Conservation (phyloP, 2,797 vertebrate genomes). For the Alosa sapidissima region DNA sequence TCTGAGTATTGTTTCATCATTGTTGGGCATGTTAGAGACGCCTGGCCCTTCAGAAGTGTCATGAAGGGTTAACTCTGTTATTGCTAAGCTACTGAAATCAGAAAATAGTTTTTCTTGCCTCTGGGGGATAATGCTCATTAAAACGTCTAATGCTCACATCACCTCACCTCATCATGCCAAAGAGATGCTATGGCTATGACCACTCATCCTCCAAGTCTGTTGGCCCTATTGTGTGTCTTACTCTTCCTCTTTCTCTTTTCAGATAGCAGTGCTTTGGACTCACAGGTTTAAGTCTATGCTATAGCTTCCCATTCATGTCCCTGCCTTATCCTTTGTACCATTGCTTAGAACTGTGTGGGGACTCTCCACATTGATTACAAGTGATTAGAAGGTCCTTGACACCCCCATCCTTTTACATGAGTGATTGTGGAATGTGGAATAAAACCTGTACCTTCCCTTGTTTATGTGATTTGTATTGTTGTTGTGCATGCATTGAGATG, state of each 20-base stretch:
- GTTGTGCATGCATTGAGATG: neutral
- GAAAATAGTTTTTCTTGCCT: too few species aligned
- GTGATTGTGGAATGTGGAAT: neutral
- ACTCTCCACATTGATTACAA: neutral
- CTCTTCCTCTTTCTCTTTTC: conserved; percentile 84
- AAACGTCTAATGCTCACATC: neutral
- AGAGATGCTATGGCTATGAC: neutral
- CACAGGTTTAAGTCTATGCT: conserved; percentile 87
- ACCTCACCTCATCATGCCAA: neutral
- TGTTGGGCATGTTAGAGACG: neutral
- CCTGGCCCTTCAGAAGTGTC: neutral
- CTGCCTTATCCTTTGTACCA: conserved; percentile 63
- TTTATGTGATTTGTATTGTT: neutral
- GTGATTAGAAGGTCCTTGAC: neutral
- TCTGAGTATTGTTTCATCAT: neutral
- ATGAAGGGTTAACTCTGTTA: neutral
- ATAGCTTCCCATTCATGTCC: conserved; percentile 66
- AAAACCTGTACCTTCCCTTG: neutral
- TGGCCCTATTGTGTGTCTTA: conserved; percentile 73
- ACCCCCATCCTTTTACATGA: neutral
- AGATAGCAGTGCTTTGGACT: conserved; percentile 94
- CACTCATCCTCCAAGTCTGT: neutral
- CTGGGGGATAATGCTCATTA: neutral
- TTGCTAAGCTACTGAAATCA: neutral
- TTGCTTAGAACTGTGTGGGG: neutral